Percentiles rank a stretch among this genome's conserved stretches.
These are phyloP conservation scores for Nowickia ferox DNA, from an alignment of 2,888 invertebrate species.

Conservation along the genomic window DNA sequence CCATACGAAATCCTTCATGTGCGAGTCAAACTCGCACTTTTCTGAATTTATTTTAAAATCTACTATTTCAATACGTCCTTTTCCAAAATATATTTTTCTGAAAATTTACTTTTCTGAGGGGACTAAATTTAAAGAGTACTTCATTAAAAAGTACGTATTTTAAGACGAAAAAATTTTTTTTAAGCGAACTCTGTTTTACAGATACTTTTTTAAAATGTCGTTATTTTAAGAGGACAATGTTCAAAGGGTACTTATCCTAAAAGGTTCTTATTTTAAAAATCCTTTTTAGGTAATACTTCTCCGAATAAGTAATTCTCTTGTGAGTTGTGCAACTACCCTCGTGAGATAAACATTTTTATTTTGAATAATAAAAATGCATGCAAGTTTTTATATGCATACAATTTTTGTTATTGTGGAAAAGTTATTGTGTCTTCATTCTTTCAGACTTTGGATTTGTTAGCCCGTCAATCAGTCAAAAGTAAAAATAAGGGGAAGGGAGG, in stretches of 20 bases:
- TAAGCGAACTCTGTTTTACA: no score
- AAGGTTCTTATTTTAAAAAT: not conserved
- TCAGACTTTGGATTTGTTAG: not conserved
- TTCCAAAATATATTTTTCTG: not conserved
- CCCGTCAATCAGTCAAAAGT: not conserved
- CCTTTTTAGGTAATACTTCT: not conserved
- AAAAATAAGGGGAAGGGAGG: not conserved
- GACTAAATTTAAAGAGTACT: not conserved
- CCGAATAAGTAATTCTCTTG: no score
- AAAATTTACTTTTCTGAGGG: no score
- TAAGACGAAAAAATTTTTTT: no score
- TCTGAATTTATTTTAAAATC: not conserved
- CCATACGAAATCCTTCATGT: no score
- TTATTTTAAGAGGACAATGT: no score
- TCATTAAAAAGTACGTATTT: not conserved
- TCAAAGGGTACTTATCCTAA: no score
- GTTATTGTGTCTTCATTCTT: not conserved
- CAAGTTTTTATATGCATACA: constrained; percentile 24
- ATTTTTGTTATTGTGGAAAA: not conserved
- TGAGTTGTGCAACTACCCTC: not conserved
- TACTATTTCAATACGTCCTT: not conserved
- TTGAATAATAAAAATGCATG: constrained; percentile 37
- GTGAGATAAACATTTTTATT: not conserved
- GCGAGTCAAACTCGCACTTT: no score
- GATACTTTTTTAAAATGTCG: not conserved